A percentile compares a stretch with the other conserved stretches of the same genome.
These are phyloP conservation scores for Lepus oiostolus DNA, from an alignment of 2,797 vertebrate species.

Conservation along the genomic window DNA sequence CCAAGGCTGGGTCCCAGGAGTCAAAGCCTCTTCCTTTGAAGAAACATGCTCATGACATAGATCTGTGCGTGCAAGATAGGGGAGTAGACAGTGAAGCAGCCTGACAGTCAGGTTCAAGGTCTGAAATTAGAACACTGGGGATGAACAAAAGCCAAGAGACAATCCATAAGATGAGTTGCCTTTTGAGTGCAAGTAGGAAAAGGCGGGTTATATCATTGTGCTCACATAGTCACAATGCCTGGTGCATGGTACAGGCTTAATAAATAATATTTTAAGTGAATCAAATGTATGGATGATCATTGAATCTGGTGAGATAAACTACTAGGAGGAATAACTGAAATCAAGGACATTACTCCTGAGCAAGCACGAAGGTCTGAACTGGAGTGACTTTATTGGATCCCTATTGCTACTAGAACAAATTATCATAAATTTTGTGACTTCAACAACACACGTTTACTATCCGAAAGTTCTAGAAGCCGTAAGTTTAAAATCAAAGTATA, in stretches of 20 bases:
- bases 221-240: not conserved
- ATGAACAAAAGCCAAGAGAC: not conserved
- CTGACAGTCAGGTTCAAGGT: not conserved
- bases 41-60: not conserved
- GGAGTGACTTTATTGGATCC: not conserved
- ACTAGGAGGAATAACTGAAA: not conserved
- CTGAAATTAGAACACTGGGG: not conserved
- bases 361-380: not conserved
- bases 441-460: not conserved
- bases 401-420: not conserved
- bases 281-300: not conserved
- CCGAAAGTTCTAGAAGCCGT: not conserved
- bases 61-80: not conserved
- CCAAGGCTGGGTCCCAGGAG: not conserved
- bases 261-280: not conserved
- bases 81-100: not conserved
- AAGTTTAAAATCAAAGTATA: not conserved
- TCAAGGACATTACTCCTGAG: not conserved
- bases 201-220: not conserved
- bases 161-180: rapidly evolving
- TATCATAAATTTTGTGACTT: not conserved
- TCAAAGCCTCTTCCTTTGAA: not conserved
- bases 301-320: not conserved
- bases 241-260: not conserved
- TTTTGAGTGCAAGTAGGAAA: not conserved